Percentiles rank a stretch among this genome's conserved stretches.
Evolutionary conservation across 2,113 vertebrate genomes (phyloP).

Genomic region (Macquaria australasica): DNA sequence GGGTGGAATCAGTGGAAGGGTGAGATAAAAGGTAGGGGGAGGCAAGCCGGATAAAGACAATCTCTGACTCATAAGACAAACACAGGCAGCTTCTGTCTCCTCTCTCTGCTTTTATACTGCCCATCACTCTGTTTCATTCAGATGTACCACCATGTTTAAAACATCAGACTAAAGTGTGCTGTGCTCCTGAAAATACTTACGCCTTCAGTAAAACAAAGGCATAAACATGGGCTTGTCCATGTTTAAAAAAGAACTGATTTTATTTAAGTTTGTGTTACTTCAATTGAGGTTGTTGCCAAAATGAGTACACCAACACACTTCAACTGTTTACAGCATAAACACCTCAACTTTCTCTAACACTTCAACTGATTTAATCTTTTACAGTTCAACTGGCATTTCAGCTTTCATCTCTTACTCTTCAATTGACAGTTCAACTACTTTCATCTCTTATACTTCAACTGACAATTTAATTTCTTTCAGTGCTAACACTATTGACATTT

Average conservation of each 20-base stretch:
- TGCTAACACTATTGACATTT: too few species aligned
- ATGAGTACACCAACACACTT: background rate
- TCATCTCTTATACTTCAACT: too few species aligned
- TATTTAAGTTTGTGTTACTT: background rate
- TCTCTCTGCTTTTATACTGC: slow-evolving; percentile 4
- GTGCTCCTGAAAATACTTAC: background rate
- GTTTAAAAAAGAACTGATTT: background rate
- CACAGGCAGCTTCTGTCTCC: slow-evolving; percentile 11
- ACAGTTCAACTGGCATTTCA: background rate
- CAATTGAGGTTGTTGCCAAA: background rate
- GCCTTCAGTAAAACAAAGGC: slow-evolving; percentile 1
- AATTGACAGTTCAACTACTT: too few species aligned
- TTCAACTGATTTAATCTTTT: background rate
- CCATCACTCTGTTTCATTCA: slow-evolving; percentile 8
- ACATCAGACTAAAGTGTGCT: background rate
- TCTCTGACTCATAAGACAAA: slow-evolving; percentile 62
- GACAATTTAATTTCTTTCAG: too few species aligned
- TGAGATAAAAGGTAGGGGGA: slow-evolving; percentile 40
- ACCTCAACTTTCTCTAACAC: too few species aligned
- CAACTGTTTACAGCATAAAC: too few species aligned
- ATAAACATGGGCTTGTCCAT: background rate
- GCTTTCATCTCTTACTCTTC: background rate
- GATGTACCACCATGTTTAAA: slow-evolving; percentile 5
- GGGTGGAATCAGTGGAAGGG: slow-evolving; percentile 38
- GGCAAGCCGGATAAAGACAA: slow-evolving; percentile 20